phyloP scores from a whole-genome alignment of 1,140 invertebrate genomes.

The Hydropsyche tenuis region DNA sequence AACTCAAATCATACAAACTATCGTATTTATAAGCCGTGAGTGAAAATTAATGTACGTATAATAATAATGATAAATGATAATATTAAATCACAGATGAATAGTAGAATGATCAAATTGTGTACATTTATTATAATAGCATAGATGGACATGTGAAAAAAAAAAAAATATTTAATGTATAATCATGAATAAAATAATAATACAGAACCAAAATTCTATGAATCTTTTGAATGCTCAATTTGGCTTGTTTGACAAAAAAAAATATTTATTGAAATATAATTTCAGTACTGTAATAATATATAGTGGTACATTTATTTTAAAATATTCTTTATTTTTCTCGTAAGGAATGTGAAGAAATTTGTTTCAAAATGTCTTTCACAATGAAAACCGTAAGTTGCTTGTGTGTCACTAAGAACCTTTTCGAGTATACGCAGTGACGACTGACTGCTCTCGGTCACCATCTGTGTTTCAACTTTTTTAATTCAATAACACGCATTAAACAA shows the following conservation, averaged over 20 bases:
- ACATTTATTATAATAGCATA: slow-evolving; percentile 50
- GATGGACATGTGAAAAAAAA: slow-evolving; percentile 46
- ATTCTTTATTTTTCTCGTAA: slow-evolving; percentile 16
- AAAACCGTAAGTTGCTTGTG: slow-evolving; percentile 28
- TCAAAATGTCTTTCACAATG: background rate
- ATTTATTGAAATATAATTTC: slow-evolving; percentile 19
- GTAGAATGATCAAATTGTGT: slow-evolving; percentile 50
- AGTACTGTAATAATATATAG: slow-evolving; percentile 17
- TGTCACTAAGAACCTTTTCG: background rate
- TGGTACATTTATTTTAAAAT: slow-evolving; percentile 22
- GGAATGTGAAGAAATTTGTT: slow-evolving; percentile 23
- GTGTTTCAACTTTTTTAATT: background rate
- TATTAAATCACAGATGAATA: slow-evolving; percentile 48
- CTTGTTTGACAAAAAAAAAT: slow-evolving; percentile 20
- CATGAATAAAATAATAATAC: slow-evolving; percentile 46
- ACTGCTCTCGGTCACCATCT: background rate
- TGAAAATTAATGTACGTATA: slow-evolving; percentile 47
- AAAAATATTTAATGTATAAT: slow-evolving; percentile 41
- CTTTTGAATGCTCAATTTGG: slow-evolving; percentile 42
- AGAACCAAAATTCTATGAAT: slow-evolving; percentile 47
- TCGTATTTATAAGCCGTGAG: slow-evolving; percentile 46
- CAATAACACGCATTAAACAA: background rate
- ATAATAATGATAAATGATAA: slow-evolving; percentile 41
- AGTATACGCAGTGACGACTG: background rate
- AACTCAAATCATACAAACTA: slow-evolving; percentile 43